Evolutionary conservation across 2,888 invertebrate genomes (phyloP).

Genomic region (Ctenicera cuprea): DNA sequence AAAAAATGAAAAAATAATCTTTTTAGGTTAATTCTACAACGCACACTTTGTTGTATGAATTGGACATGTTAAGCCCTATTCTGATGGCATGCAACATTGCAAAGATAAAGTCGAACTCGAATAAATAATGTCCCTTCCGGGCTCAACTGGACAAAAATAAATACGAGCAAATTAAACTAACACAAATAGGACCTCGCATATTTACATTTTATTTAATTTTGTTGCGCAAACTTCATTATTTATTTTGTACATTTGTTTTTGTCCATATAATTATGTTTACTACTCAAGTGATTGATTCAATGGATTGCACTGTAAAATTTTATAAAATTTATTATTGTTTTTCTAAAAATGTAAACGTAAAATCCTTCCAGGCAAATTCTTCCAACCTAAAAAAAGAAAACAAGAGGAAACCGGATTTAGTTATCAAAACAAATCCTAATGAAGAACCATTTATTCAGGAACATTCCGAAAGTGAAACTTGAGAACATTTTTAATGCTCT

Average conservation of each 20-base stretch:
- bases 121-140: conserved; percentile 27
- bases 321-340: no score
- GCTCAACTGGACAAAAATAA: conserved; percentile 42
- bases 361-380: no score
- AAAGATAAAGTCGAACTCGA: neutral
- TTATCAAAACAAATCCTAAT: neutral
- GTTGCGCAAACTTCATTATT: conserved; percentile 55
- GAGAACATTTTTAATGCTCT: neutral
- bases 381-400: no score
- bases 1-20: no score
- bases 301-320: no score
- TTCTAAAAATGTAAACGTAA: no score
- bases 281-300: no score
- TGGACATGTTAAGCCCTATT: neutral
- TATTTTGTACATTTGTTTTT: conserved; percentile 34
- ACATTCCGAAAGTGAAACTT: neutral
- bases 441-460: neutral
- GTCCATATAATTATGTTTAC: conserved; percentile 17
- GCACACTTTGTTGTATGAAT: neutral
- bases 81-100: neutral
- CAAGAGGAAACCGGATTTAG: no score
- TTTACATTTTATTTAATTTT: conserved; percentile 62
- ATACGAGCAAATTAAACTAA: conserved; percentile 52
- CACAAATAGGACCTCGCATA: conserved; percentile 56
- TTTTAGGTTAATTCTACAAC: no score